These are phyloP conservation scores for Apodemia duryi DNA, from an alignment of 2,888 invertebrate genomes.

Conservation along the genomic window DNA sequence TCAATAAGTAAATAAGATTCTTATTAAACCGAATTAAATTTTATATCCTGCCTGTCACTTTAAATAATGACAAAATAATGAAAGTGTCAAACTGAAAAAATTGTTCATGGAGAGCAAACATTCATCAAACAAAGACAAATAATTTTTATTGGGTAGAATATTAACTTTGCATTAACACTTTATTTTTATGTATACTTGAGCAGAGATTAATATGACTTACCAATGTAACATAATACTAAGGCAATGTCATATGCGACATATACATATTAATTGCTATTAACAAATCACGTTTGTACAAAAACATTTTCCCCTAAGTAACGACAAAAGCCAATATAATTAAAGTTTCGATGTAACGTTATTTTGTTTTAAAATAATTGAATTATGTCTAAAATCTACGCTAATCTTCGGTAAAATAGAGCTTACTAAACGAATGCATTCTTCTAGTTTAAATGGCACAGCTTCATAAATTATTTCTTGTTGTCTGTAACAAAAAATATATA, in stretches of 20 bases:
- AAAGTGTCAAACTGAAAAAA: too few species aligned
- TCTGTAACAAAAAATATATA: conserved; percentile 38
- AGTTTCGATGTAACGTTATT: conserved; percentile 23
- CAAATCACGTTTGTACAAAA: not conserved
- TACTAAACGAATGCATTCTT: conserved; percentile 43
- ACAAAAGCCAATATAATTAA: conserved; percentile 15
- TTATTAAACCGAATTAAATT: too few species aligned
- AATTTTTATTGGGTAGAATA: too few species aligned
- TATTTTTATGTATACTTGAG: too few species aligned
- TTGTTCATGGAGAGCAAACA: too few species aligned
- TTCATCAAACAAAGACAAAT: too few species aligned
- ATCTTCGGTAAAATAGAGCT: conserved; percentile 46
- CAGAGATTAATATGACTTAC: too few species aligned
- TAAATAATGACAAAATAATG: too few species aligned
- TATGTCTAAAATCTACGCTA: conserved; percentile 44
- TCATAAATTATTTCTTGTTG: conserved; percentile 43
- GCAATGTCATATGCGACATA: not conserved
- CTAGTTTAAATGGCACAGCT: conserved; percentile 40
- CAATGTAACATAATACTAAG: not conserved
- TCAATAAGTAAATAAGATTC: too few species aligned
- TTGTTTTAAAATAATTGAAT: conserved; percentile 44
- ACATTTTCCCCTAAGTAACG: not conserved
- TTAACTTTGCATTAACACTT: too few species aligned
- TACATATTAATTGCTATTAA: not conserved
- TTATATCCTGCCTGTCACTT: too few species aligned